These are phyloP conservation scores for Campylomormyrus tamandua DNA, from an alignment of 2,113 vertebrate genomes.

Conservation along the genomic window DNA sequence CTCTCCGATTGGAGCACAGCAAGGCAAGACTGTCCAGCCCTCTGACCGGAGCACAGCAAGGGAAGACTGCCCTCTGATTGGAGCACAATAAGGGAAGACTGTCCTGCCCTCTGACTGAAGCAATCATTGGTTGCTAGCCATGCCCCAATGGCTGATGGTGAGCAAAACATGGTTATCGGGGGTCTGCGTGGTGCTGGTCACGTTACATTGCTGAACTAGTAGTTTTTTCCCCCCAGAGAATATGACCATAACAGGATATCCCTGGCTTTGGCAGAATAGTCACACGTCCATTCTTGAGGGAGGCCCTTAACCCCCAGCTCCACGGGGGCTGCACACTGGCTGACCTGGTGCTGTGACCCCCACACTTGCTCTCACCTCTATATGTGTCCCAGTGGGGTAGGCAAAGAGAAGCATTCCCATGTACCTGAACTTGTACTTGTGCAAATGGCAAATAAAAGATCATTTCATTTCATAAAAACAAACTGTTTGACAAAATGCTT, in stretches of 20 bases:
- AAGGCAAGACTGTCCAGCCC: neutral
- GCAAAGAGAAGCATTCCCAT: neutral
- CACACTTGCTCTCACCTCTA: neutral
- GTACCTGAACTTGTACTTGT: neutral
- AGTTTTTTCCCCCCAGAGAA: neutral
- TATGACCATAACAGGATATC: neutral
- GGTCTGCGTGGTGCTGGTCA: neutral
- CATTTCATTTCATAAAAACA: neutral
- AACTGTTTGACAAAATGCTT: neutral
- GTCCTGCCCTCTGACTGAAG: neutral
- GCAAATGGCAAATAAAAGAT: neutral
- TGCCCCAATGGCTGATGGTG: neutral
- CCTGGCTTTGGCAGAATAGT: neutral
- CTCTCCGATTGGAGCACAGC: too few species aligned
- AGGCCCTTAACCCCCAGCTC: neutral
- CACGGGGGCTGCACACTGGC: neutral
- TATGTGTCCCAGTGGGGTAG: neutral
- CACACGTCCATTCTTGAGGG: neutral
- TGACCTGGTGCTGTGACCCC: neutral
- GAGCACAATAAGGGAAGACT: neutral
- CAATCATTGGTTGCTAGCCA: neutral
- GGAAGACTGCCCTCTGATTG: neutral
- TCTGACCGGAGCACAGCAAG: neutral
- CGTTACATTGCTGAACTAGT: neutral
- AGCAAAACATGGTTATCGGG: neutral